A percentile compares a stretch with the other conserved stretches of the same genome.
phyloP scores from a whole-genome alignment of 2,113 vertebrate species.

The Micronisus gabar region DNA sequence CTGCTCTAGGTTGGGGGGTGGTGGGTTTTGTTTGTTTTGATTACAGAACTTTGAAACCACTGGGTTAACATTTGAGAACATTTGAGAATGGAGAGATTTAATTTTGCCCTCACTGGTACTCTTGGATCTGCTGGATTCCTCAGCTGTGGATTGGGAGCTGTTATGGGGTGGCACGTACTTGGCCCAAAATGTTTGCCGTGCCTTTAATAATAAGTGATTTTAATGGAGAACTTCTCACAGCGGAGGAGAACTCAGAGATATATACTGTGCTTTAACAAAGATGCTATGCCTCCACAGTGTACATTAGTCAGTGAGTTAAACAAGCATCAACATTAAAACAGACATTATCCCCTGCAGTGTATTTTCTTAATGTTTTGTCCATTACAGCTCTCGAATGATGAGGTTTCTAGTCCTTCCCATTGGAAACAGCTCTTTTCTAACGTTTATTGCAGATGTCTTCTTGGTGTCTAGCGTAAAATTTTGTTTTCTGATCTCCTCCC shows the following conservation, averaged over 20 bases:
- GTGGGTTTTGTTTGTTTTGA: not conserved
- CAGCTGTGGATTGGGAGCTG: not conserved
- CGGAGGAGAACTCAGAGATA: not conserved
- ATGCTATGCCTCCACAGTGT: constrained; percentile 13
- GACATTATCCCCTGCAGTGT: constrained; percentile 49
- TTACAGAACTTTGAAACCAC: not conserved
- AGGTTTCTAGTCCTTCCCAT: not conserved
- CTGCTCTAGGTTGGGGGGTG: not conserved
- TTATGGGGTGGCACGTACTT: not conserved
- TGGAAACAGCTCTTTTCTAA: constrained; percentile 4
- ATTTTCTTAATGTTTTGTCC: constrained; percentile 54
- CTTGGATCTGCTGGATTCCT: not conserved
- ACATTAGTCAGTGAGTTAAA: constrained; percentile 55
- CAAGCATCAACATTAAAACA: constrained; percentile 50
- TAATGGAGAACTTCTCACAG: not conserved
- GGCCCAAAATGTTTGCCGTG: not conserved
- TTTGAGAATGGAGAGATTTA: not conserved
- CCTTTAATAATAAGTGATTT: not conserved
- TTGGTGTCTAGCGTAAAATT: not conserved
- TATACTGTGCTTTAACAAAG: not conserved
- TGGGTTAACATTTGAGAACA: not conserved
- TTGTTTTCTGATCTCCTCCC: not conserved
- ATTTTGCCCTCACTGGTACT: not conserved
- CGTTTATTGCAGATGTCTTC: not conserved
- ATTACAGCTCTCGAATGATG: constrained; percentile 6